Evolutionary conservation across 2,113 vertebrate genomes (phyloP).

Genomic region (Osmerus mordax): DNA sequence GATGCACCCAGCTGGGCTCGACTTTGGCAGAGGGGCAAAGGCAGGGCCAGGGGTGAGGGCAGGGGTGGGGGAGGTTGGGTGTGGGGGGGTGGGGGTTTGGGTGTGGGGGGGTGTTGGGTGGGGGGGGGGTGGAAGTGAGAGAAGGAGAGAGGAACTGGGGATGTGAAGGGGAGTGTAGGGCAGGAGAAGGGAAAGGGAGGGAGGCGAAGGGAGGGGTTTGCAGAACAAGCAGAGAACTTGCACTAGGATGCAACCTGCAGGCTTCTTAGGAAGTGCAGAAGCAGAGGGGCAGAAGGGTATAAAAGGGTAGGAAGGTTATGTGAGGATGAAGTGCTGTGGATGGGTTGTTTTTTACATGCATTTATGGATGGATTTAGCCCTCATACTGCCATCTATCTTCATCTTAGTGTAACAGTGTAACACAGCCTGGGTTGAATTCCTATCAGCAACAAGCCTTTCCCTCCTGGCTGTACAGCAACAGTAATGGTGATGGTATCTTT

Average conservation of each 20-base stretch:
- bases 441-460: neutral
- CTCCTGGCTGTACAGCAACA: neutral
- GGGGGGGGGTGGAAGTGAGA: too few species aligned
- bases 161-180: conserved; percentile 47
- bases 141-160: too few species aligned
- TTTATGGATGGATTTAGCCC: neutral
- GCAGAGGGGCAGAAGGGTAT: too few species aligned
- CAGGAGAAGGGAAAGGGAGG: neutral
- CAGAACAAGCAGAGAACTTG: too few species aligned
- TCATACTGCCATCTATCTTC: conserved; percentile 40
- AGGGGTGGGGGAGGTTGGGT: too few species aligned
- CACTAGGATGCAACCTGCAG: too few species aligned
- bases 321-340: too few species aligned
- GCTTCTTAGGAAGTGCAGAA: too few species aligned
- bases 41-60: neutral
- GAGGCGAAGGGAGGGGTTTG: neutral
- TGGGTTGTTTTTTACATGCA: too few species aligned
- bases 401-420: neutral
- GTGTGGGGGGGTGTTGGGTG: too few species aligned
- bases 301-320: too few species aligned
- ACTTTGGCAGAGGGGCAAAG: conserved; percentile 14
- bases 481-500: neutral
- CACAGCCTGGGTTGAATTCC: neutral
- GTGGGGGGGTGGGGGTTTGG: too few species aligned
- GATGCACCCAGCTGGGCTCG: conserved; percentile 63